phyloP scores from a whole-genome alignment of 2,113 vertebrate genomes.

The Cyprinus carpio region DNA sequence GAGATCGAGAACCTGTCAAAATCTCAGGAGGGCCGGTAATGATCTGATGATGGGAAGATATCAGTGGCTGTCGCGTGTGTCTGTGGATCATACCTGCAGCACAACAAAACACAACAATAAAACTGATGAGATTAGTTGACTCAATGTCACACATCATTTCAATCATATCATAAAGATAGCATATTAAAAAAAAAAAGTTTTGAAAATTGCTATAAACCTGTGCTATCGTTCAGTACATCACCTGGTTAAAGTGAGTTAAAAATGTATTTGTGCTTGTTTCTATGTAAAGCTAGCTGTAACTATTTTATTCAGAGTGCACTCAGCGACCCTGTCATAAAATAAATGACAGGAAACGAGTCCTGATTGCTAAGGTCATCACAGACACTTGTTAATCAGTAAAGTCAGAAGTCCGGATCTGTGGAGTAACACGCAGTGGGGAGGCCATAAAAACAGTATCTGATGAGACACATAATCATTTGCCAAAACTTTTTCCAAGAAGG shows the following conservation, averaged over 20 bases:
- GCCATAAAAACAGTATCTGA: background rate
- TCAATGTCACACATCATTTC: background rate
- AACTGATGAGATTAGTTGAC: background rate
- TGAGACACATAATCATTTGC: background rate
- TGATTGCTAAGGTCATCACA: background rate
- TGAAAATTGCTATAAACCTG: background rate
- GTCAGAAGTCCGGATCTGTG: conserved; percentile 27
- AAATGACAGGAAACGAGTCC: background rate
- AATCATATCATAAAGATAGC: background rate
- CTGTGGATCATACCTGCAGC: conserved; percentile 68
- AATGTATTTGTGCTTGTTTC: background rate
- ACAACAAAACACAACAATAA: background rate
- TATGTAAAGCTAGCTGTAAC: background rate
- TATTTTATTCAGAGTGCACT: background rate
- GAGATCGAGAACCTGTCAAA: conserved; percentile 75
- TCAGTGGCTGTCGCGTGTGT: conserved; percentile 77
- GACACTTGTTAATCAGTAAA: background rate
- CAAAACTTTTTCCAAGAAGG: background rate
- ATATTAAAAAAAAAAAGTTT: no score
- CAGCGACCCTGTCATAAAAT: conserved; percentile 13
- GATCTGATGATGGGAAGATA: conserved; percentile 67
- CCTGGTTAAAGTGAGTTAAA: no score
- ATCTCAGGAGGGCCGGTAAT: conserved; percentile 67
- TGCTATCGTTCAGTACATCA: no score
- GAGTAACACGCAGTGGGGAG: background rate